Conservation (phyloP, 1,140 invertebrate species). For the Drosophila subpulchrella region DNA sequence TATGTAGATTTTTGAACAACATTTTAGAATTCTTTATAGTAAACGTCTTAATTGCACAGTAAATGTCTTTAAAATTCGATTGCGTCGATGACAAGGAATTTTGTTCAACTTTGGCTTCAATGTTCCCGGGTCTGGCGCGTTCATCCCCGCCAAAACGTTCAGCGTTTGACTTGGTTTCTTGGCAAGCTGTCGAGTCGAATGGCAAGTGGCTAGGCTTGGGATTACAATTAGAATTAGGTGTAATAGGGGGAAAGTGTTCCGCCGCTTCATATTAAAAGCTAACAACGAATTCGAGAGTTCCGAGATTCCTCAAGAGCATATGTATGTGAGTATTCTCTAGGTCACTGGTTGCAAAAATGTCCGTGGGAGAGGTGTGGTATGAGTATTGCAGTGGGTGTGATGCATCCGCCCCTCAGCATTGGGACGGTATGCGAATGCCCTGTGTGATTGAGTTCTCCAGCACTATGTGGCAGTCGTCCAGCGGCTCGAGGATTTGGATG, state of each 20-base stretch:
- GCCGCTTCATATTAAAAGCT: conserved; percentile 50
- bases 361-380: conserved; percentile 49
- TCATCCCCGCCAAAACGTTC: conserved; percentile 10
- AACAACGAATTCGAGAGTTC: conserved; percentile 71
- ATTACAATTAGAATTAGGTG: conserved; percentile 39
- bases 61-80: conserved; percentile 70
- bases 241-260: conserved; percentile 26
- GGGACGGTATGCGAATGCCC: conserved; percentile 93
- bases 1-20: conserved; percentile 67
- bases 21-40: conserved; percentile 64
- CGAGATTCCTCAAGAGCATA: conserved; percentile 71
- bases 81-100: conserved; percentile 57
- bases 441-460: conserved; percentile 97
- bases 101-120: conserved; percentile 72
- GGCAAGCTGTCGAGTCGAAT: conserved; percentile 60
- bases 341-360: conserved; percentile 78
- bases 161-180: conserved; percentile 45
- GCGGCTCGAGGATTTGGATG: conserved; percentile 94
- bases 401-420: conserved; percentile 62
- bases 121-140: conserved; percentile 6
- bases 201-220: conserved; percentile 41
- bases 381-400: neutral
- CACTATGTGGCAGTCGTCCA: conserved; percentile 96
- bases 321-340: conserved; percentile 79
- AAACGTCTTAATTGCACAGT: conserved; percentile 60